Conservation (phyloP, 2,113 vertebrate genomes). For the Trichomycterus rosablanca region DNA sequence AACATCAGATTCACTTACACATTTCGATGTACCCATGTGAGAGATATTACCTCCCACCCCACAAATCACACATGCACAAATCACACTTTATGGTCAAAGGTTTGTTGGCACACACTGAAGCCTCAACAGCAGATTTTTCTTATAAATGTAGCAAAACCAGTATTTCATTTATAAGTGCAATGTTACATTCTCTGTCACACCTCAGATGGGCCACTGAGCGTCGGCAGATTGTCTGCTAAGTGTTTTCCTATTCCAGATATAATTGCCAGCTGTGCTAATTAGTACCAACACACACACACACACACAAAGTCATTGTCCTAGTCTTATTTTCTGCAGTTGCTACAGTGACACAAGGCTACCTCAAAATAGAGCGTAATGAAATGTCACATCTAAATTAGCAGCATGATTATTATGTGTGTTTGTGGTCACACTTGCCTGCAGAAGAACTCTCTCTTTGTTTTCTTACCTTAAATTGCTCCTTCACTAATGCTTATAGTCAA, state of each 20-base stretch:
- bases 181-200: neutral
- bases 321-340: slow-evolving; percentile 37
- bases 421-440: no score
- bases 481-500: no score
- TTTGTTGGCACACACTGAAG: no score
- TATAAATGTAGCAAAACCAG: neutral
- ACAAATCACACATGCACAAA: no score
- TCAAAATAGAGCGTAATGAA: slow-evolving; percentile 64
- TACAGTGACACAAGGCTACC: slow-evolving; percentile 44
- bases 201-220: slow-evolving; percentile 6
- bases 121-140: no score
- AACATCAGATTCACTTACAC: no score
- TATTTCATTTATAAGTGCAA: neutral
- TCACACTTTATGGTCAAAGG: no score
- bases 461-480: no score
- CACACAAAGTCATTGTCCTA: slow-evolving; percentile 1
- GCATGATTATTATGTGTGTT: slow-evolving; percentile 57
- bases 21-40: no score
- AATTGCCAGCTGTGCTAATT: slow-evolving; percentile 62
- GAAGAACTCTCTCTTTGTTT: no score
- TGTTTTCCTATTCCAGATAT: slow-evolving; percentile 42
- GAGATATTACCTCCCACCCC: no score
- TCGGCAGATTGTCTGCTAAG: slow-evolving; percentile 50
- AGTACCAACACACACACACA: slow-evolving; percentile 32
- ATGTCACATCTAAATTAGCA: slow-evolving; percentile 63